Evolutionary conservation across 2,113 vertebrate genomes (phyloP).

Genomic region (Sialia sialis): DNA sequence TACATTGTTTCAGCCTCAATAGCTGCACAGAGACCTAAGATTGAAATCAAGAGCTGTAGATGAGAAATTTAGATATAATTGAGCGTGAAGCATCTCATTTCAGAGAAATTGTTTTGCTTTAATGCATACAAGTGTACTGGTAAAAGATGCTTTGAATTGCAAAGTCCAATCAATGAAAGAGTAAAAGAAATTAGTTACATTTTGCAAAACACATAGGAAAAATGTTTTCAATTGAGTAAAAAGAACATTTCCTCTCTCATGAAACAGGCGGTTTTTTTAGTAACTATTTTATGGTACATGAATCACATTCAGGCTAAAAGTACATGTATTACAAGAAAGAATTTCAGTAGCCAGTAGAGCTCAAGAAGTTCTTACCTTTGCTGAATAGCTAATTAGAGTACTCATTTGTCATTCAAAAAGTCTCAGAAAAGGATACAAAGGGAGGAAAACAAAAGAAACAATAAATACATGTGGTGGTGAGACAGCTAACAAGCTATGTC

Average conservation of each 20-base stretch:
- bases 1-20: constrained; percentile 49
- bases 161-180: constrained; percentile 62
- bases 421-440: not conserved
- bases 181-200: constrained; percentile 67
- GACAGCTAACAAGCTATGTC: not conserved
- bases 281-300: constrained; percentile 16
- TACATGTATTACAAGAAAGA: not conserved
- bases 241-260: not conserved
- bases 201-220: constrained; percentile 53
- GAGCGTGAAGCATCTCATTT: constrained; percentile 62
- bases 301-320: constrained; percentile 43
- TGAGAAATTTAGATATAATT: constrained; percentile 66
- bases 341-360: constrained; percentile 8
- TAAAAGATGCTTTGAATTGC: constrained; percentile 62
- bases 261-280: not conserved
- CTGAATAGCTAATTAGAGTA: constrained; percentile 22
- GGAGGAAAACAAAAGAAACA: not conserved
- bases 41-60: constrained; percentile 64
- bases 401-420: constrained; percentile 7
- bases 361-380: constrained; percentile 4
- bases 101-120: constrained; percentile 56
- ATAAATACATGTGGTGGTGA: not conserved
- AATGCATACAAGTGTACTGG: constrained; percentile 42
- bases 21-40: constrained; percentile 37
- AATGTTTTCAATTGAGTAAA: constrained; percentile 28